phyloP scores from a whole-genome alignment of 2,113 vertebrate species.

The Pteropus alecto region DNA sequence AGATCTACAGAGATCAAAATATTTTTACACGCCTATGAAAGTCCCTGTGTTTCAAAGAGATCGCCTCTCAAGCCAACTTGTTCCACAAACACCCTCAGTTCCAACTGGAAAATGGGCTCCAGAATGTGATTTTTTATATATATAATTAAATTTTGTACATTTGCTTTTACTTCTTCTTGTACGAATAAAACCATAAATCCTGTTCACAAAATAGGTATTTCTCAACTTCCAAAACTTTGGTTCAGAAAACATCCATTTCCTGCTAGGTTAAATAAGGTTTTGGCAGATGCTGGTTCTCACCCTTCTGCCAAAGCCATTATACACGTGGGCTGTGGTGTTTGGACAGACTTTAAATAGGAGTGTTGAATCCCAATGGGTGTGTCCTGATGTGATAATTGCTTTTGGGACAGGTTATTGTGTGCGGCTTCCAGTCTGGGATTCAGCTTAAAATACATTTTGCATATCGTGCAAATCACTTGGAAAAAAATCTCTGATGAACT shows the following conservation, averaged over 20 bases:
- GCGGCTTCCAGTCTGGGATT: not conserved
- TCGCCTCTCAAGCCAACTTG: not conserved
- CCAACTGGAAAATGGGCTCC: not conserved
- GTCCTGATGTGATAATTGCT: conserved; percentile 64
- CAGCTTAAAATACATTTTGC: conserved; percentile 49
- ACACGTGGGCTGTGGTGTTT: conserved; percentile 39
- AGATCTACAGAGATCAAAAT: not conserved
- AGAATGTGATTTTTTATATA: not conserved
- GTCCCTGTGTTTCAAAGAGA: not conserved
- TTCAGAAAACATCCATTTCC: conserved; percentile 68
- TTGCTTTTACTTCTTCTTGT: not conserved
- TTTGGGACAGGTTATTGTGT: conserved; percentile 66
- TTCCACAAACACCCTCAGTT: not conserved
- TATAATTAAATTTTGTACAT: conserved; percentile 19
- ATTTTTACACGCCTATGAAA: not conserved
- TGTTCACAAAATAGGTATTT: conserved; percentile 57
- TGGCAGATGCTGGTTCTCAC: not conserved
- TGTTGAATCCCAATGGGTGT: conserved; percentile 29
- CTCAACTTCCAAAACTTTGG: conserved; percentile 45
- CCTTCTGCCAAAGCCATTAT: conserved; percentile 61
- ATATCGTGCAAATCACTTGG: conserved; percentile 44
- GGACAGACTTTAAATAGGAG: conserved; percentile 62
- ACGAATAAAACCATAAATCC: conserved; percentile 39
- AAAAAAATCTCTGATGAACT: conserved; percentile 41
- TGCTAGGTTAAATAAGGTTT: conserved; percentile 56